A percentile compares a stretch with the other conserved stretches of the same genome.
Evolutionary conservation across 2,888 invertebrate species (phyloP).

Genomic region (Anthrax anthrax): DNA sequence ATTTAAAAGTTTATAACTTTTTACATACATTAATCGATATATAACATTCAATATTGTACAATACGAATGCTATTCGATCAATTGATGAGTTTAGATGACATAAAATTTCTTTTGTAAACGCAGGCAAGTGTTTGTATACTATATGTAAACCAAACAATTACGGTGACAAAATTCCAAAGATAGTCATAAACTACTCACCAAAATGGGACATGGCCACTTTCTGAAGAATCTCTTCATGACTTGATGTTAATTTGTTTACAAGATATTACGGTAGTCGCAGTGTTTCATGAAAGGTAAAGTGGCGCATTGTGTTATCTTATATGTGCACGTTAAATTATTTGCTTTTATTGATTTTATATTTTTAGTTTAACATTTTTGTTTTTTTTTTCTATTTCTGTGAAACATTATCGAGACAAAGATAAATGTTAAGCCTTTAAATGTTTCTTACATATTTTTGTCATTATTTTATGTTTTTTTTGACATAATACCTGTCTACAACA

Average conservation of each 20-base stretch:
- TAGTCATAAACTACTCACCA: conserved; percentile 10
- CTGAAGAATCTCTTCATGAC: conserved; percentile 5
- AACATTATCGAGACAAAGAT: too few relatives aligned
- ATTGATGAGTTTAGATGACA: not conserved
- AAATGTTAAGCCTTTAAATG: too few relatives aligned
- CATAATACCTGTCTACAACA: not conserved
- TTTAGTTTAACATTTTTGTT: not conserved
- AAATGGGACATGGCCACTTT: conserved; percentile 12
- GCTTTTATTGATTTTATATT: conserved; percentile 1
- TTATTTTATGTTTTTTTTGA: not conserved
- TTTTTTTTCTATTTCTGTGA: not conserved
- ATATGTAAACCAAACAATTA: too few relatives aligned
- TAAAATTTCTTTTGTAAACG: too few relatives aligned
- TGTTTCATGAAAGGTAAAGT: not conserved
- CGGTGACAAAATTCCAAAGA: conserved; percentile 5
- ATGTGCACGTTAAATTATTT: not conserved
- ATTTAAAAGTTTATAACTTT: too few relatives aligned
- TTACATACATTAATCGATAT: too few relatives aligned
- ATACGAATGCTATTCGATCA: not conserved
- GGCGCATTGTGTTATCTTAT: not conserved
- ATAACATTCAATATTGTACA: too few relatives aligned
- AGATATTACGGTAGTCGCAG: not conserved
- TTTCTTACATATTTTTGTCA: too few relatives aligned
- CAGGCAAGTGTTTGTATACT: too few relatives aligned
- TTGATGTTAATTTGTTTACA: conserved; percentile 12